Base-by-base conservation (phyloP, 1,140 invertebrate species). In the Macrosteles quadrilineatus region DNA sequence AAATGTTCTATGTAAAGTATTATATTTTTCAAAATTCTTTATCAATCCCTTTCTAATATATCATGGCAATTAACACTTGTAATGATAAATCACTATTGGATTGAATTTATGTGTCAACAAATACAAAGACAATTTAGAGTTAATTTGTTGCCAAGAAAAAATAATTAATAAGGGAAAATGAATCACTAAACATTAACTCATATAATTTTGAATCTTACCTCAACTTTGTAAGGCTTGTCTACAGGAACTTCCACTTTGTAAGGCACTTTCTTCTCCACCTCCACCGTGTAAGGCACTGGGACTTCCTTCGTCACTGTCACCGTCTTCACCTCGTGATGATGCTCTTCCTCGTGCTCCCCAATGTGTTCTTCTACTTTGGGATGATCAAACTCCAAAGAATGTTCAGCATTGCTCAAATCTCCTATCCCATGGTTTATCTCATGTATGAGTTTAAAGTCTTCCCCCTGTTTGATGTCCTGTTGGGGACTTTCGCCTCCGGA, bases 261-360 rank as follows among this genome's bases (percentile, higher is more conserved):
- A n/a, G 65, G 65, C n/a, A 67, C 65, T 25, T 67, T 67, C 27
- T 67, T 67, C 65, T 67, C 65, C n/a, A 90, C 85, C 73, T 74
- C 73, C 1, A 78, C 77, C 45, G 90, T 90, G 78, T 91, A 91
- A 0, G 90, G 91, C 0, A 87, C 80, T 66, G 86, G 90, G 1
- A 92, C 85, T 75, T 88, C 87, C 79, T 91, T 91, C 50, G 88
- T 85, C 19, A 91, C 80, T 36, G 89, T 90, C 75, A 91, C 81
- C 67, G 89, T 90, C 78, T 88, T 92, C 74, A 88, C 83, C 72
- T 89, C 83, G 73, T 87, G 89, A 77, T 90, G 85, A 2, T 67
- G 43, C 14, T 50, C 47, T 50, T 50, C 47, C 14, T 50, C 47
- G n/a, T 19, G 21, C 47, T 50, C 47, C 4, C n/a, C 4, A 4